Conservation (phyloP, 2,797 vertebrate genomes). For the Amniataba percoides region DNA sequence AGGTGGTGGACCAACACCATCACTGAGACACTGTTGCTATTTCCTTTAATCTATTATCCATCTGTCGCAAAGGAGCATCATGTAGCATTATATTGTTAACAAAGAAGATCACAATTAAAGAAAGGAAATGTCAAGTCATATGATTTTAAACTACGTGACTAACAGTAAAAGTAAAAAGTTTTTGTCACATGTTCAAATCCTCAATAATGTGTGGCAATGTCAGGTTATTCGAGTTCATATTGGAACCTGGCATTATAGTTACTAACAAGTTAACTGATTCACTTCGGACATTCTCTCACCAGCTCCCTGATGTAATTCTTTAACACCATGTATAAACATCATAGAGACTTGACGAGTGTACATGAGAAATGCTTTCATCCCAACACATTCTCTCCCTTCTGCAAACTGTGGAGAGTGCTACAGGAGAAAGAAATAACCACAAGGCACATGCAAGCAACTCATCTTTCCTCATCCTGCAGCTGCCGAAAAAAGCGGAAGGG, state of each 20-base stretch:
- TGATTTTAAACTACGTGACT: neutral
- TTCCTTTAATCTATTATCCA: no score
- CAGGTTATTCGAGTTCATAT: neutral
- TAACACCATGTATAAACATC: neutral
- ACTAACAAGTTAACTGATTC: neutral
- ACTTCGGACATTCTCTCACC: neutral
- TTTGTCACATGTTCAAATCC: neutral
- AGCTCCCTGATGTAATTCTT: neutral
- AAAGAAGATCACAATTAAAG: neutral
- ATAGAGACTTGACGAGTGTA: neutral
- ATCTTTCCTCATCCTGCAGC: neutral
- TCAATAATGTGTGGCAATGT: neutral
- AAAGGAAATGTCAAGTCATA: neutral
- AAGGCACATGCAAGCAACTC: neutral
- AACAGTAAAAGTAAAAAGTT: neutral
- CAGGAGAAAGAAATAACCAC: neutral
- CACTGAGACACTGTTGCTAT: no score
- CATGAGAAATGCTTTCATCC: neutral
- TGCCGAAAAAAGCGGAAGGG: slow-evolving; percentile 10
- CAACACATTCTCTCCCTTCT: neutral
- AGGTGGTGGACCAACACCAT: no score
- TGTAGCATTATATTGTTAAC: neutral
- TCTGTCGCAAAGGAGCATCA: no score
- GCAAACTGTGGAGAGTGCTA: neutral
- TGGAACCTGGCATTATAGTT: neutral